Evolutionary conservation across 1,140 invertebrate species (phyloP).

Genomic region (Apis florea): DNA sequence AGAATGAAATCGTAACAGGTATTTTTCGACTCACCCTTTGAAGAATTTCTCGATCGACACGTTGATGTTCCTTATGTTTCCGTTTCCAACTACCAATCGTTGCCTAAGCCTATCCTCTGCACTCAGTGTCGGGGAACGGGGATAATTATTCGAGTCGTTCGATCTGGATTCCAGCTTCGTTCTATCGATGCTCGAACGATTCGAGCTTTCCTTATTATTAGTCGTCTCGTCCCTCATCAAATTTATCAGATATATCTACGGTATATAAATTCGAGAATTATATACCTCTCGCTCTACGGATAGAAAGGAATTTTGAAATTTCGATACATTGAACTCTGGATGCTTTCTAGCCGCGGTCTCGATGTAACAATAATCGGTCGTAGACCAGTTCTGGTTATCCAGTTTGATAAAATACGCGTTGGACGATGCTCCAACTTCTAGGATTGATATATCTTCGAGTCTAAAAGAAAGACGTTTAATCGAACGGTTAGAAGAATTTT

Average conservation of each 20-base stretch:
- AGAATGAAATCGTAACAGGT: neutral
- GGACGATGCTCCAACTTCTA: constrained; percentile 28
- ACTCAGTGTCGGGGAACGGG: neutral
- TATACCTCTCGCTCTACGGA: neutral
- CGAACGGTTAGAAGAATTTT: neutral
- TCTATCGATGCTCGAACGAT: neutral
- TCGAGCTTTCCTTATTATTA: too few relatives aligned
- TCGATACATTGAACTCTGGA: constrained; percentile 66
- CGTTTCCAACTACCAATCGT: constrained; percentile 36
- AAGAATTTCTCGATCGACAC: constrained; percentile 65
- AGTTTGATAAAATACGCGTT: constrained; percentile 72
- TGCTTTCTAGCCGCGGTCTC: constrained; percentile 66
- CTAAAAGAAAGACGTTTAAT: constrained; percentile 7
- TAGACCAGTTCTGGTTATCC: constrained; percentile 65
- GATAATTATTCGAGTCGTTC: neutral
- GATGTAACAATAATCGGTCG: constrained; percentile 66
- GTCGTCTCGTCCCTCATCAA: constrained; percentile 45
- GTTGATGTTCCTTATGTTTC: constrained; percentile 61
- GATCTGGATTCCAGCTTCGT: neutral
- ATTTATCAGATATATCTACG: constrained; percentile 69
- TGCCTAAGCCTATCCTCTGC: constrained; percentile 38
- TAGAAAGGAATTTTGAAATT: neutral
- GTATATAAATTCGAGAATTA: neutral
- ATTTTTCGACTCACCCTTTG: constrained; percentile 54
- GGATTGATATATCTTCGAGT: neutral